A percentile compares a stretch with the other conserved stretches of the same genome.
Evolutionary conservation across 2,888 invertebrate species (phyloP).

Genomic region (Nomada lathburiana): DNA sequence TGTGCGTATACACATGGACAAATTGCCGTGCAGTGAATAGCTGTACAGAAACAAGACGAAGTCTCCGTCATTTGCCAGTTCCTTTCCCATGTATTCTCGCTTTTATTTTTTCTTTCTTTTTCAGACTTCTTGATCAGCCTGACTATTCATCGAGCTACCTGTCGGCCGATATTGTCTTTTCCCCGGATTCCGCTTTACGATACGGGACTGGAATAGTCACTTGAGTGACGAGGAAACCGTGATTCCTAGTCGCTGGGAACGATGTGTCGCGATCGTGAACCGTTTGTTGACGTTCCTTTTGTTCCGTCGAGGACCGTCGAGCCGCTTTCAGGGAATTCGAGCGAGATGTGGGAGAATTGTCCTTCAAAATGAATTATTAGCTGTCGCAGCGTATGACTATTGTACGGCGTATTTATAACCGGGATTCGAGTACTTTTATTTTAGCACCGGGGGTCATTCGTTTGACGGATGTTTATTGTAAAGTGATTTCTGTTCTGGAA

Average conservation of each 20-base stretch:
- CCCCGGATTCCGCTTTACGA: neutral
- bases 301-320: neutral
- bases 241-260: neutral
- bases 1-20: neutral
- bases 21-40: constrained; percentile 20
- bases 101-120: neutral
- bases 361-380: constrained; percentile 16
- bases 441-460: neutral
- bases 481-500: no score
- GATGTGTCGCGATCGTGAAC: neutral
- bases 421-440: neutral
- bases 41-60: constrained; percentile 39
- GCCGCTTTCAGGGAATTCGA: constrained; percentile 17
- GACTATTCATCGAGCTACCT: constrained; percentile 42
- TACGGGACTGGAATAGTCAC: neutral
- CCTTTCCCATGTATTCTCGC: constrained; percentile 15
- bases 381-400: neutral
- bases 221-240: neutral
- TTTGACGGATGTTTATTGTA: no score
- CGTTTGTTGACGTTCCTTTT: constrained; percentile 19
- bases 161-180: constrained; percentile 33
- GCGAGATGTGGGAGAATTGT: constrained; percentile 5
- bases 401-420: neutral
- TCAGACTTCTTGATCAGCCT: constrained; percentile 38
- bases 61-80: constrained; percentile 47